Base-by-base conservation (phyloP, 1,140 invertebrate species). In the Aphelinus certus region DNA sequence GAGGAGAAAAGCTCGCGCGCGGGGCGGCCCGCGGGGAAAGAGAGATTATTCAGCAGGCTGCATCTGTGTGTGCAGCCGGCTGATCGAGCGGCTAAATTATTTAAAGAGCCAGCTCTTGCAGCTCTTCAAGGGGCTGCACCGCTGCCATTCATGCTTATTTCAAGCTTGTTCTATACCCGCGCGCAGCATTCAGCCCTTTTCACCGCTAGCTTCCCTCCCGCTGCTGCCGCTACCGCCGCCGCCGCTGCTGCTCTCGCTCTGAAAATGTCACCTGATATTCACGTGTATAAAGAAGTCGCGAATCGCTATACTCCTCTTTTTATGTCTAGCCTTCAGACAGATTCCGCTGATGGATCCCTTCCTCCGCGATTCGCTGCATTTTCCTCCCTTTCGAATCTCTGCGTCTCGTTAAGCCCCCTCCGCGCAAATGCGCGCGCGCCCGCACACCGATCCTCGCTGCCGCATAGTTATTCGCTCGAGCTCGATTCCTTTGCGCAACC, bases 131-230 rank as follows among this genome's bases (percentile, higher is more conserved):
- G 77, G 66, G 9, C 4, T 9, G 4, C 51, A 9, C 9, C 9
- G 51, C 51, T 4, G 4, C 83, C 83, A 85, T 86, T 85, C 84
- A 85, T 84, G 80, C 83, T 85, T 85, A 85, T 85, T 86, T 85
- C 82, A 84, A 83, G 82, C 83, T 83, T 83, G 85, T 85, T 86
- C 83, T 86, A 77, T 26, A 4, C 51, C 51, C 7, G 51, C 72
- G 66, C 67, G 65, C 75, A 78, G 83, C 79, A 86, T 86, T 86
- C 84, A 85, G 79, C 81, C 48, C 55, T 63, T 9, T 64, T 63
- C 65, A 42, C 9, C 47, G n/a, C 10, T 9, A 45, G 47, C 60
- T 7, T n/a, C 64, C 26, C 57, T 61, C 49, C 51, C 57, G 7
- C 45, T 26, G 6, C 26, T 46, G 5, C 26, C 48, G 10, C 46